Conservation (phyloP, 2,113 vertebrate genomes). For the Neodontobutis hainanensis region DNA sequence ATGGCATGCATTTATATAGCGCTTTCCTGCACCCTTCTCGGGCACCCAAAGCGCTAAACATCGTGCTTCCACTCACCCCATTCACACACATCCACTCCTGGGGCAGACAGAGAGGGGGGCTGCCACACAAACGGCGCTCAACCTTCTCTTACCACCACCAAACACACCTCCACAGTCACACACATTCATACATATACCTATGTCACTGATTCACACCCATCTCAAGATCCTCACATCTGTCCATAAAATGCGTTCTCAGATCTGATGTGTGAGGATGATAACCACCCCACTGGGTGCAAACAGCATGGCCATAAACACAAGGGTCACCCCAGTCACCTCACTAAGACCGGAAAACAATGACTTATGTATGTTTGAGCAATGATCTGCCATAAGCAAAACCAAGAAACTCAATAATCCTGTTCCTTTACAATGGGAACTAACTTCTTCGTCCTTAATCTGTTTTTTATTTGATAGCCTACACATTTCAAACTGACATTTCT, state of each 20-base stretch:
- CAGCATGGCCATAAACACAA: neutral
- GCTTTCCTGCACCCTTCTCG: too few relatives aligned
- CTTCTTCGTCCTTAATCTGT: constrained; percentile 39
- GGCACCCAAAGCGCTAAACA: too few relatives aligned
- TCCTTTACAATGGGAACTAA: constrained; percentile 30
- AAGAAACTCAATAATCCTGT: constrained; percentile 47
- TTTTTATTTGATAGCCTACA: neutral
- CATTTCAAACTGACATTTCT: constrained; percentile 7
- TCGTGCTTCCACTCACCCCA: too few relatives aligned
- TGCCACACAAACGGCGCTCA: too few relatives aligned
- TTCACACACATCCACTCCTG: too few relatives aligned
- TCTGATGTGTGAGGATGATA: neutral
- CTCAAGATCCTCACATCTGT: constrained; percentile 31
- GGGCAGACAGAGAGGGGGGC: too few relatives aligned
- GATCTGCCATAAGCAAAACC: constrained; percentile 57
- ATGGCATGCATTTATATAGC: too few relatives aligned
- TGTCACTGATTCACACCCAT: neutral
- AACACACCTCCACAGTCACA: too few relatives aligned
- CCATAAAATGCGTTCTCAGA: neutral
- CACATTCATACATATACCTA: neutral
- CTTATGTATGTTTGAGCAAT: constrained; percentile 31
- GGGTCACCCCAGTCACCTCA: constrained; percentile 5
- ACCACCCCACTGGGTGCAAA: neutral
- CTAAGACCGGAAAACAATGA: constrained; percentile 5
- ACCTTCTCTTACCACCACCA: too few relatives aligned